Evolutionary conservation across 2,888 invertebrate species (phyloP).

Genomic region (Nephrotoma guestfalica): DNA sequence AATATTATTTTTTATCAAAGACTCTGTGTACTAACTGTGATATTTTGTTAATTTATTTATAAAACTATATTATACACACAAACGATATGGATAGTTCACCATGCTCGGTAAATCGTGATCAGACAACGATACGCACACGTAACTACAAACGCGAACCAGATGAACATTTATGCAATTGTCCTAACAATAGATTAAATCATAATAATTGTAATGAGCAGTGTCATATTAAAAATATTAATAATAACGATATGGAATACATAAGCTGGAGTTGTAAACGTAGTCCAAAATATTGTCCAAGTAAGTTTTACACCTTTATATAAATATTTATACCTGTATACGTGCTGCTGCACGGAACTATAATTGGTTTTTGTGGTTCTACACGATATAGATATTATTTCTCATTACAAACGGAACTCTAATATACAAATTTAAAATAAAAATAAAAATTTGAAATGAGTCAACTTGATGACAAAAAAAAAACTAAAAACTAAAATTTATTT

Average conservation of each 20-base stretch:
- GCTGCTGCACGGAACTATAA: not conserved
- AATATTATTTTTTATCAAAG: not conserved
- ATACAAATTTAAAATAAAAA: not conserved
- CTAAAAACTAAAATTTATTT: not conserved
- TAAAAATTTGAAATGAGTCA: not conserved
- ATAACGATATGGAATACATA: not conserved
- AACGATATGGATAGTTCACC: not conserved
- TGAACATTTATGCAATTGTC: not conserved
- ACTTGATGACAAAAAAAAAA: not conserved
- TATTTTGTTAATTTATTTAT: not conserved
- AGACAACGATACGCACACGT: not conserved
- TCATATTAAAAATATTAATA: not conserved
- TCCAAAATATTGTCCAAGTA: not conserved
- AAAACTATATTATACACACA: not conserved
- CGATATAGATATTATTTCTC: not conserved
- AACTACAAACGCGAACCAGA: not conserved
- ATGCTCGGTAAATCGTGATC: not conserved
- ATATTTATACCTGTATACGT: not conserved
- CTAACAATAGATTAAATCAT: not conserved
- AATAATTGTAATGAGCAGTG: not conserved
- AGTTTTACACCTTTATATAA: not conserved
- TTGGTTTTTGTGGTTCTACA: not conserved
- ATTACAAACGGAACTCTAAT: not conserved
- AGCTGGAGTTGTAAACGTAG: not conserved
- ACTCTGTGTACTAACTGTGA: not conserved